Evolutionary conservation across 2,888 invertebrate genomes (phyloP).

Genomic region (Campaea margaritaria): DNA sequence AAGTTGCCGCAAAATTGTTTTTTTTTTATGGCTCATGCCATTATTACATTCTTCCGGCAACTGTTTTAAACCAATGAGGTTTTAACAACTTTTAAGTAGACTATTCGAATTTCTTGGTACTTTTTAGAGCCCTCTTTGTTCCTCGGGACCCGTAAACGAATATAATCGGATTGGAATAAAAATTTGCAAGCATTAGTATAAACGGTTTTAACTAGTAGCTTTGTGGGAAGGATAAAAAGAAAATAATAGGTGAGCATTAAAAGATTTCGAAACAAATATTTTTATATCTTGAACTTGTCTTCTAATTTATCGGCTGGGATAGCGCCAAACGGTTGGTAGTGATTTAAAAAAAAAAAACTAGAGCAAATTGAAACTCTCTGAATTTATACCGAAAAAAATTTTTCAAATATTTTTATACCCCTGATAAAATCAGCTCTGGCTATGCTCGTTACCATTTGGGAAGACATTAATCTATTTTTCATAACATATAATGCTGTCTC

Average conservation of each 20-base stretch:
- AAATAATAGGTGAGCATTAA: constrained; percentile 12
- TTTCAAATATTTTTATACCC: too few relatives aligned
- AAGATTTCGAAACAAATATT: neutral
- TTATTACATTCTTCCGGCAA: neutral
- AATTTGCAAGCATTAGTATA: constrained; percentile 15
- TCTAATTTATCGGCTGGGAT: too few relatives aligned
- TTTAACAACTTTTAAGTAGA: constrained; percentile 5
- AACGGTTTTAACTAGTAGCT: constrained; percentile 6
- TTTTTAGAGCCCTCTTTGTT: constrained; percentile 3
- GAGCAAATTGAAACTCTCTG: too few relatives aligned
- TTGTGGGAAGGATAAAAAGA: constrained; percentile 1
- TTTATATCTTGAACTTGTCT: too few relatives aligned
- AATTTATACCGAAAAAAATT: too few relatives aligned
- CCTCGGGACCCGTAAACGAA: constrained; percentile 1
- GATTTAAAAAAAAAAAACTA: too few relatives aligned
- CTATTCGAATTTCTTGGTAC: neutral
- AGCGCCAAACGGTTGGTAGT: too few relatives aligned
- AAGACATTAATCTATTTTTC: too few relatives aligned
- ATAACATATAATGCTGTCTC: too few relatives aligned
- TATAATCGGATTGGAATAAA: constrained; percentile 14
- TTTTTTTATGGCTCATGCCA: constrained; percentile 5
- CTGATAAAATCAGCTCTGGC: too few relatives aligned
- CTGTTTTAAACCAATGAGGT: constrained; percentile 1
- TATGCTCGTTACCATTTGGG: too few relatives aligned
- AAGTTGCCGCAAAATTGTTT: too few relatives aligned